These are phyloP conservation scores for Periparus ater DNA, from an alignment of 2,797 vertebrate species.

Conservation along the genomic window DNA sequence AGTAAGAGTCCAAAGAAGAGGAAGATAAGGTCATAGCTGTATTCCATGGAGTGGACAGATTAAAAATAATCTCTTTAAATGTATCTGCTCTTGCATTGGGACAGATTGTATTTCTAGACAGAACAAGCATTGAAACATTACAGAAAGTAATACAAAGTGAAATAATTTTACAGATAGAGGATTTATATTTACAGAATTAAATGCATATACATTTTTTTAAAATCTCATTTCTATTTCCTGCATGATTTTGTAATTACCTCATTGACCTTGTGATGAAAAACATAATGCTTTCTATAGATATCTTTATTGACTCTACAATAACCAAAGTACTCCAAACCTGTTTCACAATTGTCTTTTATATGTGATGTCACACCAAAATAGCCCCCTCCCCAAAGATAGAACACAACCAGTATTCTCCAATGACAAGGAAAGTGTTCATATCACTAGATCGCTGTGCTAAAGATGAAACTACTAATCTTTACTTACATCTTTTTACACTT, in stretches of 20 bases:
- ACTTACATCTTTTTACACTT: not conserved
- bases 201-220: not conserved
- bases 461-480: not conserved
- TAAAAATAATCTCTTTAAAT: constrained; percentile 30
- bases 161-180: not conserved
- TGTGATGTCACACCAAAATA: not conserved
- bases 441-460: not conserved
- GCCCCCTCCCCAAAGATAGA: fast-evolving
- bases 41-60: not conserved
- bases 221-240: not conserved
- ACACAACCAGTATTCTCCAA: not conserved
- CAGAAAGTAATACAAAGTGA: not conserved
- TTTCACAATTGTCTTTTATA: not conserved
- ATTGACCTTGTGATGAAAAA: not conserved
- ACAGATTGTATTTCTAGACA: constrained; percentile 17
- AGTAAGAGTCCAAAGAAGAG: constrained; percentile 12
- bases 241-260: not conserved
- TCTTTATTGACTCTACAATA: not conserved
- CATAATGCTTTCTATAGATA: not conserved
- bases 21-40: constrained; percentile 25
- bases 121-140: not conserved
- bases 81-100: not conserved
- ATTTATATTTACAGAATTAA: not conserved
- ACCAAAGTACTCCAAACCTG: not conserved
- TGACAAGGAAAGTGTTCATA: not conserved